phyloP scores from a whole-genome alignment of 1,140 invertebrate genomes.

The Luehdorfia chinensis region DNA sequence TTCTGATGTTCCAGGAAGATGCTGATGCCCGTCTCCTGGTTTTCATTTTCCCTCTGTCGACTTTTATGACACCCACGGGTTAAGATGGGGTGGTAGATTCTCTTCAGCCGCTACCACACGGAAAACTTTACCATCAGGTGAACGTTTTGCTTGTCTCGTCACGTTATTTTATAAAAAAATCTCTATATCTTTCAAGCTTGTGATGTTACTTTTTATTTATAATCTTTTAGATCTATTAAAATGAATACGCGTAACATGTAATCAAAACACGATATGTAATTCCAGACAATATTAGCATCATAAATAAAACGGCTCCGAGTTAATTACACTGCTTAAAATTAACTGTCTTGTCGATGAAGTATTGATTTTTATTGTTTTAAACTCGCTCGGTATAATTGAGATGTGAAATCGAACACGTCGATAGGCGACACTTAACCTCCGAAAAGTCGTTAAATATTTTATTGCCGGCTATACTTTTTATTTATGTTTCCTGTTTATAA shows the following conservation, averaged over 20 bases:
- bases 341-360: constrained; percentile 24
- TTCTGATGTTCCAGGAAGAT: no score
- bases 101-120: no score
- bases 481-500: constrained; percentile 17
- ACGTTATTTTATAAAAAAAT: no score
- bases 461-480: constrained; percentile 7
- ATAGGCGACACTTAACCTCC: constrained; percentile 20
- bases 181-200: no score
- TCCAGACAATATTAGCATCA: constrained; percentile 30
- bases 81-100: no score
- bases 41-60: no score
- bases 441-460: constrained; percentile 16
- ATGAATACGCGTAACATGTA: constrained; percentile 23
- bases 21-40: no score
- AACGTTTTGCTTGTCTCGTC: no score
- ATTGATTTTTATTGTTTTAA: constrained; percentile 43
- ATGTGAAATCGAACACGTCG: constrained; percentile 31
- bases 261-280: constrained; percentile 37
- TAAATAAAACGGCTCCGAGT: constrained; percentile 26
- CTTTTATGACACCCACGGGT: no score
- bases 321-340: constrained; percentile 7
- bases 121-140: no score
- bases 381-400: constrained; percentile 34
- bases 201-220: not conserved
- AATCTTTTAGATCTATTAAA: not conserved